Base-by-base conservation (phyloP, 2,113 vertebrate genomes). In the Rousettus leschenaultii region DNA sequence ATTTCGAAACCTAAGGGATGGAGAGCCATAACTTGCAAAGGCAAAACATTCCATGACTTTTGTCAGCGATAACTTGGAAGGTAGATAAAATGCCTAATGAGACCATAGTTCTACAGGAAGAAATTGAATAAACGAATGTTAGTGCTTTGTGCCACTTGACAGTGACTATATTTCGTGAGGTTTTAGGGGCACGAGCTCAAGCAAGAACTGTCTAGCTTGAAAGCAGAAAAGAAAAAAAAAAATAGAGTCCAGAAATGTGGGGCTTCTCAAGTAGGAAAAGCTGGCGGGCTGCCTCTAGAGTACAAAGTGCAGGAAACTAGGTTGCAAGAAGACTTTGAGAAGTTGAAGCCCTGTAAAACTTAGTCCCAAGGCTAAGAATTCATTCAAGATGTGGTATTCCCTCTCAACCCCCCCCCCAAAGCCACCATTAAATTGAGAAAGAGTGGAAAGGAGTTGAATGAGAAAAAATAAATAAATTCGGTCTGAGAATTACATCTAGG, bases 151-250 rank as follows among this genome's bases (percentile, higher is more conserved):
- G 28, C 13, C 85, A 6, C 22, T 28, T 89, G 51, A 83, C 12
- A 26, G 43, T 45, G 24, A 15, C 59, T 91, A 59, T 1, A 16
- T 90, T 87, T 82, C 83, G n/a, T 12, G 70, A 84, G 24, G 55
- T 86, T 73, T 97, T 85, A 91, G 53, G 77, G 77, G 48, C 55
- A 91, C 92, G 13, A 70, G 15, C 43, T 78, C 53, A 87, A 45
- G 24, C 13, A 88, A 84, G 43, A 88, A 65, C 61, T 63, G 6
- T 15, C 73, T 95, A 45, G 7, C 66, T 92, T 4, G 12, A 53
- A 93, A 91, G 28, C 57, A 91, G 66, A 82, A 59, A 66, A 53
- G 24, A 78, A 83, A 89, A 7, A 85, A 85, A 92, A 75, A 94
- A 83, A 66, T n/a, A 94, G 63, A 61, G 40, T 78, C 55, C 66